Percentiles rank a stretch among this genome's conserved stretches.
Evolutionary conservation across 2,113 vertebrate species (phyloP).

Genomic region (Calcarius ornatus): DNA sequence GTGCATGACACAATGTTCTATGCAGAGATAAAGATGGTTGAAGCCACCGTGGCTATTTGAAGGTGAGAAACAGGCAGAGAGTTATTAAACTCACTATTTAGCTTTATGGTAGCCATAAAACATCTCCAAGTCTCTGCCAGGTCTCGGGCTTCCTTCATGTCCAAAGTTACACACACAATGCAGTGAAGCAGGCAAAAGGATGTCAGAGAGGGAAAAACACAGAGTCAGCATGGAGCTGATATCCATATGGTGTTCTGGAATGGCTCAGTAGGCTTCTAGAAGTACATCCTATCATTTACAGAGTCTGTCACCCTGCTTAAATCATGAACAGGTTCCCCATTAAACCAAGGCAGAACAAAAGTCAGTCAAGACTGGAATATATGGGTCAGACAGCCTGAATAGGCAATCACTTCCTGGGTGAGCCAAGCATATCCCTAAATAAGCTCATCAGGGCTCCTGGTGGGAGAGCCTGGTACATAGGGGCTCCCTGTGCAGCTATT

Average conservation of each 20-base stretch:
- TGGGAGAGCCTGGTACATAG: not conserved
- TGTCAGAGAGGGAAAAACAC: not conserved
- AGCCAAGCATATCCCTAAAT: conserved; percentile 8
- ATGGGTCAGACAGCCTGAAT: conserved; percentile 26
- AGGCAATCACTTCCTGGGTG: conserved; percentile 17
- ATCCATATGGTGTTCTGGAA: not conserved
- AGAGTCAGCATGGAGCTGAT: not conserved
- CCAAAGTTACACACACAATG: not conserved
- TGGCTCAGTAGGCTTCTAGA: not conserved
- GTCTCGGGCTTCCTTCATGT: not conserved
- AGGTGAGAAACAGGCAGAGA: not conserved
- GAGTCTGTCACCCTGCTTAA: not conserved
- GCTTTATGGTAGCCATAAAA: not conserved
- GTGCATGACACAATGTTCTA: not conserved
- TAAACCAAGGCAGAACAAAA: conserved; percentile 5
- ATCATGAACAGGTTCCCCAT: not conserved
- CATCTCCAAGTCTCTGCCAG: not conserved
- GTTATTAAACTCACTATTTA: not conserved
- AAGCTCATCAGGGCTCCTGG: conserved; percentile 1
- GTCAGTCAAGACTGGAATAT: conserved; percentile 24
- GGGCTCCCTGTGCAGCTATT: not conserved
- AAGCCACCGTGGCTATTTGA: not conserved
- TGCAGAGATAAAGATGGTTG: not conserved
- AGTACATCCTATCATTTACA: not conserved
- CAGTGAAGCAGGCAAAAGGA: not conserved